Base-by-base conservation (phyloP, 2,888 invertebrate species). In the Eupithecia centaureata region DNA sequence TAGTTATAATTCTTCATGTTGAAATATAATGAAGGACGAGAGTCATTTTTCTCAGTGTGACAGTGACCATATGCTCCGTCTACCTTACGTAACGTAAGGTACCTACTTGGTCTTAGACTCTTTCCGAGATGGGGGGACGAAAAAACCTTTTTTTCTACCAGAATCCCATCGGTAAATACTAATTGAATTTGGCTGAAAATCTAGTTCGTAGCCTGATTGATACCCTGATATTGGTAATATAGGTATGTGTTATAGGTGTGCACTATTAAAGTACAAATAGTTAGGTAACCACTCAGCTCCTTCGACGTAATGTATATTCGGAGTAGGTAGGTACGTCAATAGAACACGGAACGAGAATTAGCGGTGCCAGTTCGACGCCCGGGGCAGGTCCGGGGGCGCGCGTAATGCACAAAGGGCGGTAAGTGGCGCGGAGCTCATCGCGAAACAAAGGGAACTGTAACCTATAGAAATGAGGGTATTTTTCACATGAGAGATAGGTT, bases 401-500 rank as follows among this genome's bases (percentile, higher is more conserved):
- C 76, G 82, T 89, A 88, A 89, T 90, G 87, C 86, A 86, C 88
- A 90, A 89, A 90, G 89, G 85, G 88, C 84, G 82, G 78, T 84
- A 85, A 88, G 85, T 85, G 85, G 78, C 79, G 75, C 78, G 79
- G 79, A 78, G 80, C 79, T 83, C 84, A 83, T 85, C 83, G 84
- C 82, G 80, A 81, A 83, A 88, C 86, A 86, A 86, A 84, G 84
- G 82, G 79, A 80, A 79, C 77, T 68, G 75, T 72, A 57, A 72
- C 78, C 32, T 68, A 68, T 72, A 68, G 68, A 66, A 70, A 74
- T 71, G 70, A 71, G 65, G 72, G 68, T 72, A 67, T 73, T 71
- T 74, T 68, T 72, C 73, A 74, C 74, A 71, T 68, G 67, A 75
- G 68, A 59, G 70, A 68, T 67, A 67, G n/a, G n/a, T n/a, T n/a